Evolutionary conservation across 1,140 invertebrate genomes (phyloP).

Genomic region (Pectinophora gossypiella): DNA sequence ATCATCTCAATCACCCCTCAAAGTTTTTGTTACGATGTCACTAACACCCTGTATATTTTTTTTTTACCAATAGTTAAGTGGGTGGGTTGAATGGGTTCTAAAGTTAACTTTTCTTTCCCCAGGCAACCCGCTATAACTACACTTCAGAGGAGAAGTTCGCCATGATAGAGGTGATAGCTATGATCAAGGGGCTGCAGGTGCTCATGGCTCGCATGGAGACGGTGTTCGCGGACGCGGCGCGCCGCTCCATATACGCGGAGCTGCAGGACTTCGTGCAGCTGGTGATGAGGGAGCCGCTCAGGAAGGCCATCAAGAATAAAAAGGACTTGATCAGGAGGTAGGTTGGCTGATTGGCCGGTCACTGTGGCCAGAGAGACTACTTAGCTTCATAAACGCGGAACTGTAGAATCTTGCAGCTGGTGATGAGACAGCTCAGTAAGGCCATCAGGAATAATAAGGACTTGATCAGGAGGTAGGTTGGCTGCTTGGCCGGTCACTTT

Average conservation of each 20-base stretch:
- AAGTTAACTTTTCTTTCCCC: neutral
- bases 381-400: slow-evolving; percentile 96
- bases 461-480: slow-evolving; percentile 90
- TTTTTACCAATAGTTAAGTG: too few relatives aligned
- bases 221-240: slow-evolving; percentile 96
- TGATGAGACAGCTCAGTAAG: slow-evolving; percentile 96
- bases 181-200: slow-evolving; percentile 99
- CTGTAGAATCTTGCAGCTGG: slow-evolving; percentile 94
- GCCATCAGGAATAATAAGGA: slow-evolving; percentile 99
- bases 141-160: slow-evolving; percentile 98
- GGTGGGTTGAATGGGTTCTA: too few relatives aligned
- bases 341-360: too few relatives aligned
- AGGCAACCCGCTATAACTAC: slow-evolving; percentile 98
- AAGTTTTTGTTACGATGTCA: too few relatives aligned
- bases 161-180: slow-evolving; percentile 98
- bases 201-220: slow-evolving; percentile 98
- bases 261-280: slow-evolving; percentile 98
- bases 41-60: too few relatives aligned
- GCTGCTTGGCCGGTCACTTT: too few relatives aligned
- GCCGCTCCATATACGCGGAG: slow-evolving; percentile 95
- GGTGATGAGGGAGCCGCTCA: slow-evolving; percentile 90
- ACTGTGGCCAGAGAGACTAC: too few relatives aligned
- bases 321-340: slow-evolving; percentile 96
- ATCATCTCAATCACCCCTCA: too few relatives aligned
- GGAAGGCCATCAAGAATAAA: slow-evolving; percentile 98